Base-by-base conservation (phyloP, 2,113 vertebrate species). In the Podiceps cristatus region DNA sequence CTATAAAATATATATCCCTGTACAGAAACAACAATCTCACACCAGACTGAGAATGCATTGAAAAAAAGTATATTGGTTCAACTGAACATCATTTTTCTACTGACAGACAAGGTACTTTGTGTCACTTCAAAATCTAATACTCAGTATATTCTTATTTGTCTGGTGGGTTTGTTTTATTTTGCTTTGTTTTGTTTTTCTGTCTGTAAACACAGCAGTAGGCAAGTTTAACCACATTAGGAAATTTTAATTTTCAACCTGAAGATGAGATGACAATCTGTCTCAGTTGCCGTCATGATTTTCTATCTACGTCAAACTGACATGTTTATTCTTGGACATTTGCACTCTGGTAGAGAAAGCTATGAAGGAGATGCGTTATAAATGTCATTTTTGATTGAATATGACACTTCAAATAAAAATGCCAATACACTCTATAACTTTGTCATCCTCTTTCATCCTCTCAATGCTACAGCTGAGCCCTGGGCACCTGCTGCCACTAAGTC, bases 381-480 rank as follows among this genome's bases (percentile, higher is more conserved):
- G 90, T 93, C 96, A 77, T 68, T 86, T 97, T 93, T 97, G 91
- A 96, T 95, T 97, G 73, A 91, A 85, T 96, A 94, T 88, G 96
- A 95, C 96, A 91, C 78, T 94, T 68, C 74, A 98, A 98, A 98
- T 96, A 98, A 98, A 96, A 77, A 94, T 25, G 44, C 56, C 88
- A 77, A 93, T 90, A 63, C 5, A 22, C 47, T 91, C 50, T 16
- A 11, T 73, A 90, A 62, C 52, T 45, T 93, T 95, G 24, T 29
- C 45, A 56, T 58, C 19, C 19, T 76, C 35, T 84, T 42, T 73
- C 55, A 67, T 69, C 74, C 31, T 76, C n/a, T 72, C 40, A 45
- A 2, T 0, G 2, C 29, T 62, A 35, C 44, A 89, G 63, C 20
- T 67, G 56, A 71, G 28, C 17, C 7, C 49, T 55, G 33, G 52